Evolutionary conservation across 2,888 invertebrate species (phyloP).

Genomic region (Polydrusus cervinus): DNA sequence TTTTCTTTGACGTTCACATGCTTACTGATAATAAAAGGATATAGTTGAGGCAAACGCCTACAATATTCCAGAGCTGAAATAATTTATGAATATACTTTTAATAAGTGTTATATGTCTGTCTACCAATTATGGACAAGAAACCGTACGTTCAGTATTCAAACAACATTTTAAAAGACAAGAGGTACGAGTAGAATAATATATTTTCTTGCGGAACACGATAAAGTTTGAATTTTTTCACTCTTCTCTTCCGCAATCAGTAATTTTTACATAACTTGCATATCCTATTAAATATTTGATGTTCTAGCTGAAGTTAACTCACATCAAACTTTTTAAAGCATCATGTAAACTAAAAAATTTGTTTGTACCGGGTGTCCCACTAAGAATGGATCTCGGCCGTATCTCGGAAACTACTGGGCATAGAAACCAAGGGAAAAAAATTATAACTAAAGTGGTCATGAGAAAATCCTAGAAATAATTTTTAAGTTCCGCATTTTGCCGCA

Average conservation of each 20-base stretch:
- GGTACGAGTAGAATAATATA: not conserved
- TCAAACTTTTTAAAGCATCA: too few relatives aligned
- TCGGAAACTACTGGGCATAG: too few relatives aligned
- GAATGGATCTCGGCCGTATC: too few relatives aligned
- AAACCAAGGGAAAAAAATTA: too few relatives aligned
- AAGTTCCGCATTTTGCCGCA: too few relatives aligned
- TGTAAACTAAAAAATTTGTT: too few relatives aligned
- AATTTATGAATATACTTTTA: slow-evolving; percentile 36
- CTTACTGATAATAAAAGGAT: slow-evolving; percentile 51
- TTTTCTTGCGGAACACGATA: slow-evolving; percentile 3
- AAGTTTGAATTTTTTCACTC: not conserved
- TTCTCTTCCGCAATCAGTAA: not conserved
- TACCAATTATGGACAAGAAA: slow-evolving; percentile 33
- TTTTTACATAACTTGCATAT: too few relatives aligned
- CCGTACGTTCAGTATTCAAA: slow-evolving; percentile 22
- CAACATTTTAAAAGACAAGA: slow-evolving; percentile 2
- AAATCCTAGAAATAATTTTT: too few relatives aligned
- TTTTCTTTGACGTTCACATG: slow-evolving; percentile 52
- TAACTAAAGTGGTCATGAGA: too few relatives aligned
- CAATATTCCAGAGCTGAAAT: slow-evolving; percentile 21
- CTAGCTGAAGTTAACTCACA: too few relatives aligned
- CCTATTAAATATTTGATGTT: too few relatives aligned
- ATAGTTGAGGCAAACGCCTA: slow-evolving; percentile 41
- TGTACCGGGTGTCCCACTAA: too few relatives aligned
- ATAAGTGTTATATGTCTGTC: slow-evolving; percentile 25